Percentiles rank a stretch among this genome's conserved stretches.
Conservation (phyloP, 92 coral and sea anemone genomes). For the Paramuricea clavata region DNA sequence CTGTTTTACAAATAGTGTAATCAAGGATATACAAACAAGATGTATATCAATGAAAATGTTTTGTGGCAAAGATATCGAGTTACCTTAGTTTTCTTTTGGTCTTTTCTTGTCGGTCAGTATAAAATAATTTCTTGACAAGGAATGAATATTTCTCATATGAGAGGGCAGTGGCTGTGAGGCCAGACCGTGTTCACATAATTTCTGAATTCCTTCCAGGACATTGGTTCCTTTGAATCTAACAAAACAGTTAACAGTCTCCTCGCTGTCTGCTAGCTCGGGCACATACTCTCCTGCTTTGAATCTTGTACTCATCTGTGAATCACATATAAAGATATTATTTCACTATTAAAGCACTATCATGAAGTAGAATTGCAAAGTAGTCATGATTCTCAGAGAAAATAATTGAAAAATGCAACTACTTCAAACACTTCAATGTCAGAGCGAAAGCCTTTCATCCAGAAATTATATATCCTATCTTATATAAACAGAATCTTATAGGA, state of each 20-base stretch:
- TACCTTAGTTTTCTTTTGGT: neutral
- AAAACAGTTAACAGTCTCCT: conserved; percentile 73
- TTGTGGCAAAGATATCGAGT: too few species aligned
- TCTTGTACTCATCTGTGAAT: conserved; percentile 76
- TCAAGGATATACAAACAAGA: neutral
- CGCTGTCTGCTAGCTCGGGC: conserved; percentile 55
- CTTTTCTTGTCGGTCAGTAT: conserved; percentile 75
- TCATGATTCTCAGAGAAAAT: too few species aligned
- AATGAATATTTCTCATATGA: conserved; percentile 80
- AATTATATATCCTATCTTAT: too few species aligned
- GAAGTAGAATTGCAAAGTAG: too few species aligned
- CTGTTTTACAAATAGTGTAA: neutral
- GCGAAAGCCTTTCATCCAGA: too few species aligned
- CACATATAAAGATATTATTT: neutral
- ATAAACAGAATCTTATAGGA: too few species aligned
- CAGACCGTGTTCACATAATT: conserved; percentile 72
- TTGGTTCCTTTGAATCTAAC: conserved; percentile 92
- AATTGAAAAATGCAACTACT: too few species aligned
- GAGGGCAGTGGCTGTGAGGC: conserved; percentile 87
- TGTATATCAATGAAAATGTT: too few species aligned
- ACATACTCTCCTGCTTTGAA: conserved; percentile 67
- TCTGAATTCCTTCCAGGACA: conserved; percentile 90
- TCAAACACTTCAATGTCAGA: too few species aligned
- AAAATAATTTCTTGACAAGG: conserved; percentile 82
- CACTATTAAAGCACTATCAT: neutral